Conservation (phyloP, 2,888 invertebrate species). For the Eueremaeus valkanovi region DNA sequence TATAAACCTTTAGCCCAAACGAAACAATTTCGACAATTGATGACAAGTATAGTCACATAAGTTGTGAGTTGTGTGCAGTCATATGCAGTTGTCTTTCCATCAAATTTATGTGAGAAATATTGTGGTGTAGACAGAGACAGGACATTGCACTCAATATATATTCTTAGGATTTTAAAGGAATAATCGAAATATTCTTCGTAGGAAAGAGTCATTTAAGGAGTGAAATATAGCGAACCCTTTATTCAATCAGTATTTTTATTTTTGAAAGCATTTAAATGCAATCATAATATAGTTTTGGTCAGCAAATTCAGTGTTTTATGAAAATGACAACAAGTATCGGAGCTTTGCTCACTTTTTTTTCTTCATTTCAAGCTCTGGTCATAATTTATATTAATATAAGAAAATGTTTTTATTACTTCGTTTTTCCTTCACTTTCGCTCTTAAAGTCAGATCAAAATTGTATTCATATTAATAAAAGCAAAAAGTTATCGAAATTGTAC, state of each 20-base stretch:
- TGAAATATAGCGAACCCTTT: neutral
- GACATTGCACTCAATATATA: slow-evolving; percentile 32
- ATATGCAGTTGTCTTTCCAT: slow-evolving; percentile 10
- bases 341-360: slow-evolving; percentile 15
- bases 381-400: slow-evolving; percentile 14
- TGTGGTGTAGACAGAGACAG: slow-evolving; percentile 12
- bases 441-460: slow-evolving; percentile 17
- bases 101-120: slow-evolving; percentile 29
- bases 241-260: neutral
- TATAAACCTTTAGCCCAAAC: slow-evolving; percentile 11
- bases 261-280: slow-evolving; percentile 2
- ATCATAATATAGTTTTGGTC: slow-evolving; percentile 19
- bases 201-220: neutral
- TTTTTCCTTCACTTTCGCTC: neutral
- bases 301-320: neutral
- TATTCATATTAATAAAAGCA: too few species aligned
- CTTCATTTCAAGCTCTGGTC: neutral
- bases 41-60: slow-evolving; percentile 13
- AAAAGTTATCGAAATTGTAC: too few species aligned
- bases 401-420: neutral
- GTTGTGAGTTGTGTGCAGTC: neutral
- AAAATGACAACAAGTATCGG: neutral
- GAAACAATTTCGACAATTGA: slow-evolving; percentile 15
- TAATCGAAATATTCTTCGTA: neutral
- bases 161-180: neutral